These are phyloP conservation scores for Cotesia congregata DNA, from an alignment of 2,888 invertebrate species.

Conservation along the genomic window DNA sequence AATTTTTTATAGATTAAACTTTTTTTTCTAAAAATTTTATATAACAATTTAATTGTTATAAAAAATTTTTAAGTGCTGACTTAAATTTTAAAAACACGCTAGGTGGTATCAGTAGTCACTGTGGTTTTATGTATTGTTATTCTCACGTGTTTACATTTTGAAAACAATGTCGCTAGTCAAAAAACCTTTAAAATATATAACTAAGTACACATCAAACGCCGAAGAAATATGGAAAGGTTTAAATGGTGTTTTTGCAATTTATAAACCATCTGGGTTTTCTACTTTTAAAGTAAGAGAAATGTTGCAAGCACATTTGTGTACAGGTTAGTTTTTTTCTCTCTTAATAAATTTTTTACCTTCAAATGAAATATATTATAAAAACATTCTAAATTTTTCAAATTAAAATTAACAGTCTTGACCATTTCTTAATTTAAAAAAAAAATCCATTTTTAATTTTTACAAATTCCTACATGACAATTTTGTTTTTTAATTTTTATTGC, in stretches of 20 bases:
- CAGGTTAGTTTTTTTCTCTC: conserved; percentile 73
- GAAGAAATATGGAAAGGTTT: conserved; percentile 77
- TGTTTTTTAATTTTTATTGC: too few relatives aligned
- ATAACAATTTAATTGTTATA: too few relatives aligned
- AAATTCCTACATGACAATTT: too few relatives aligned
- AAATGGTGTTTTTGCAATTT: conserved; percentile 84
- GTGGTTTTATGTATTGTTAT: too few relatives aligned
- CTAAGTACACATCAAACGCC: conserved; percentile 68
- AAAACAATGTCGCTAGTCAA: conserved; percentile 11
- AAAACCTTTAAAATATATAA: neutral
- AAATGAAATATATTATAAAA: neutral
- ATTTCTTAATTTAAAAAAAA: too few relatives aligned
- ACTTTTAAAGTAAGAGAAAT: conserved; percentile 73
- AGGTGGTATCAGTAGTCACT: too few relatives aligned
- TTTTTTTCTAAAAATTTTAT: too few relatives aligned
- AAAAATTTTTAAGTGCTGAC: too few relatives aligned
- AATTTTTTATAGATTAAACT: too few relatives aligned
- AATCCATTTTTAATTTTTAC: too few relatives aligned
- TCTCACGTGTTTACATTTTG: neutral
- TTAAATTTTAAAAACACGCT: too few relatives aligned
- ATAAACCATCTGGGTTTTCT: conserved; percentile 80
- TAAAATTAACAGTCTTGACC: too few relatives aligned
- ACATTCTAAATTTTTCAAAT: neutral
- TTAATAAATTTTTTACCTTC: conserved; percentile 7
- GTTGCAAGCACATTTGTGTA: conserved; percentile 76